Evolutionary conservation across 2,888 invertebrate species (phyloP).

Genomic region (Augiades crinisus): DNA sequence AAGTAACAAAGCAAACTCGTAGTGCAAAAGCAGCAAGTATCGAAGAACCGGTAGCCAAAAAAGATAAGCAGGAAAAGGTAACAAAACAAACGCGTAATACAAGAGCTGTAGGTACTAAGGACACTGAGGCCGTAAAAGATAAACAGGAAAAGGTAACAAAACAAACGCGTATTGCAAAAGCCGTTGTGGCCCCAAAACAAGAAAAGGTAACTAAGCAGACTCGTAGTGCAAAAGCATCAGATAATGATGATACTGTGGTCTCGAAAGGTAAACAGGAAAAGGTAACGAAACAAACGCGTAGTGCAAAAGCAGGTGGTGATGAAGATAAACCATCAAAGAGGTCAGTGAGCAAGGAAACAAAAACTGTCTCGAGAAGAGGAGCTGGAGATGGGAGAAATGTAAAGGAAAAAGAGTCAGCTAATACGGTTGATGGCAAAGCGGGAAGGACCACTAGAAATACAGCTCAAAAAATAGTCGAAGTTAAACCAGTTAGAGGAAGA

Average conservation of each 20-base stretch:
- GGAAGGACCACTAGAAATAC: neutral
- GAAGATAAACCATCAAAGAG: neutral
- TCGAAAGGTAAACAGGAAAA: too few relatives aligned
- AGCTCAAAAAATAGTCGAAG: neutral
- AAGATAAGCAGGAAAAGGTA: too few relatives aligned
- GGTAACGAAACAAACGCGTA: too few relatives aligned
- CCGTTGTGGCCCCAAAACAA: too few relatives aligned
- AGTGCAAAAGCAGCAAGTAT: neutral
- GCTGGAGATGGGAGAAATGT: neutral
- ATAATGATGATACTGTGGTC: too few relatives aligned
- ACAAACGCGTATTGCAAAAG: too few relatives aligned
- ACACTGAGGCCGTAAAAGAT: too few relatives aligned
- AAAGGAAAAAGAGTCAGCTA: neutral
- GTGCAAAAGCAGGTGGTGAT: neutral
- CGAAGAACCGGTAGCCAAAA: too few relatives aligned
- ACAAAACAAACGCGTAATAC: neutral
- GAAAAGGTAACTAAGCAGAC: too few relatives aligned
- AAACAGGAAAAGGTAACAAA: too few relatives aligned
- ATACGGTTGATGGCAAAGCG: neutral
- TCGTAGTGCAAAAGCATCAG: neutral
- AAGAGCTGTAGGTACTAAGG: neutral
- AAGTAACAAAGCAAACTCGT: too few relatives aligned
- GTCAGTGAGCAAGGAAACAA: neutral
- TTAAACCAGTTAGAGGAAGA: constrained; percentile 1
- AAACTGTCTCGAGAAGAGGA: neutral